Evolutionary conservation across 2,888 invertebrate genomes (phyloP), one percentile per base, ranked within the genome.

Genomic region (Congeria kusceri): DNA sequence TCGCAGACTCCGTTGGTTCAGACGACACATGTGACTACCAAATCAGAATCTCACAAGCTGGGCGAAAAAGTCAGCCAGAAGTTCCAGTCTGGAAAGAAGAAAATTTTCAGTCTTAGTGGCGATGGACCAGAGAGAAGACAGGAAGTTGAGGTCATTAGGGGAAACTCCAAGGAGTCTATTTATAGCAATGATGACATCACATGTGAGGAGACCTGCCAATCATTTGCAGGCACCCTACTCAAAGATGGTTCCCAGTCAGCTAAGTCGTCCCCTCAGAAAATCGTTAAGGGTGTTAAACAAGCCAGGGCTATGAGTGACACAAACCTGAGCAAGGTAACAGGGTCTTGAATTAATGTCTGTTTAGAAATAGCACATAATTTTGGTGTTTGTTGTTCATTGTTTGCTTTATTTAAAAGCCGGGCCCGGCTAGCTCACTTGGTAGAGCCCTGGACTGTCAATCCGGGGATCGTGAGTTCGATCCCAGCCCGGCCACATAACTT

Each of bases 261-360:
- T 4, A 80, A 80, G 27, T 83, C 83, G 11, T 83, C 83, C 15
- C 83, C 83, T 27, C 83, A 80, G 67, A 80, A 72, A 76, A 65
- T 72, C n/a, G 32, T 76, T 3, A 67, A 68, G 59, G 80, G 74
- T 44, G 32, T 76, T 11, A 72, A 65, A 27, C 18, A 78, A 61
- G 77, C 75, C 47, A 72, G 88, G 49, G 80, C 86, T 18, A 83
- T 84, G 20, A 88, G 88, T 83, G 88, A 88, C 69, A 84, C 86
- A 3, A 83, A 83, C 57, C 73, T 85, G 15, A 70, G 77, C 53
- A 87, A 79, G 85, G 87, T 85, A 63, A 11, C 13, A 9, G 4
- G 20, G 20, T 49, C 15, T 49, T 44, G 9, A 44, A 13, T 44
- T n/a, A n/a, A n/a, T n/a, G n/a, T n/a, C n/a, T n/a, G n/a, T n/a